A percentile compares a stretch with the other conserved stretches of the same genome.
phyloP scores from a whole-genome alignment of 37 sponge, comb jelly and placozoan species.

The Crambe crambe region DNA sequence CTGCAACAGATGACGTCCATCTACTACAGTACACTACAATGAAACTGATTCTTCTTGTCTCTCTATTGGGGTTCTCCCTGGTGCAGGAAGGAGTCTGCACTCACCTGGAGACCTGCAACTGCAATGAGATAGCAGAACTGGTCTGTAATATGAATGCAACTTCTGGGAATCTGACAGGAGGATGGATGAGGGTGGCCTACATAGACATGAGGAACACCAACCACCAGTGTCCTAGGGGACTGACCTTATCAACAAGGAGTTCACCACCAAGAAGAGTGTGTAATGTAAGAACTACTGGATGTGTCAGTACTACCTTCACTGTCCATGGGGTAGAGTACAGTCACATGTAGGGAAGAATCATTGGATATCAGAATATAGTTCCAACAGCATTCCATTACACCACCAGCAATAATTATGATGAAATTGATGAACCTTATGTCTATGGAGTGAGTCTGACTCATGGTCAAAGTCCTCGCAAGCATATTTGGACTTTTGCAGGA shows the following conservation, averaged over 20 bases:
- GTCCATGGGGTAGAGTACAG: constrained; percentile 7
- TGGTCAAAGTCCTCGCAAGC: neutral
- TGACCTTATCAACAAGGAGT: neutral
- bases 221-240: constrained; percentile 10
- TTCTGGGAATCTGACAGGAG: neutral
- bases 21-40: too few species aligned
- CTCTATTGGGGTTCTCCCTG: too few species aligned
- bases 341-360: constrained; percentile 10
- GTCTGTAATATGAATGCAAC: too few species aligned
- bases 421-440: constrained; percentile 1
- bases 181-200: constrained; percentile 20
- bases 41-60: too few species aligned
- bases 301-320: neutral
- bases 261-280: constrained; percentile 5
- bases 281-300: neutral
- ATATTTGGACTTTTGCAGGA: constrained; percentile 20
- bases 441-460: constrained; percentile 7
- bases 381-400: neutral
- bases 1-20: too few species aligned
- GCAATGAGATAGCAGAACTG: too few species aligned
- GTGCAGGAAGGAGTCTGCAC: too few species aligned
- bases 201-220: constrained; percentile 10
- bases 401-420: too few species aligned
- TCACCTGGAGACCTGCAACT: too few species aligned
- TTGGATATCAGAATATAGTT: neutral